These are phyloP conservation scores for Propithecus perrieri DNA, from an alignment of 2,797 vertebrate genomes.

Conservation along the genomic window DNA sequence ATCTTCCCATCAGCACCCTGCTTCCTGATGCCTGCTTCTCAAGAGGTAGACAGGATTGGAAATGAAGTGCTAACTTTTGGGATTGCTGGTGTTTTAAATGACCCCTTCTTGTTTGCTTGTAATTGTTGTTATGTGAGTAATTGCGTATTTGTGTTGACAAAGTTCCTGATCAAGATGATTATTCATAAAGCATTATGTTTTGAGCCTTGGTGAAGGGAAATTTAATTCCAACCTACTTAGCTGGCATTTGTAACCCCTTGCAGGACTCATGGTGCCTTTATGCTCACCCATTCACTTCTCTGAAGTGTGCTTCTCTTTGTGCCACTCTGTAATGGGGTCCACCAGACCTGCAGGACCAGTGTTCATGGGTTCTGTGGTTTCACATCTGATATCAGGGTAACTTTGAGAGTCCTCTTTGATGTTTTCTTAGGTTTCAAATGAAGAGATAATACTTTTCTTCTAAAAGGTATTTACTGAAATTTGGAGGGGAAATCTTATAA, in stretches of 20 bases:
- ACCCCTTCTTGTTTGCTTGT: not conserved
- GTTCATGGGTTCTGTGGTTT: not conserved
- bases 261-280: not conserved
- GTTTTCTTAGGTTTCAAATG: not conserved
- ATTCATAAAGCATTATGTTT: not conserved
- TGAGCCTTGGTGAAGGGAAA: not conserved
- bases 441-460: not conserved
- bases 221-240: not conserved
- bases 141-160: not conserved
- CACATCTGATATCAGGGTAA: not conserved
- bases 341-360: accelerated
- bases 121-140: not conserved
- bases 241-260: not conserved
- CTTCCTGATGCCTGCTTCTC: not conserved
- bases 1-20: not conserved
- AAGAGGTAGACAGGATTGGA: not conserved
- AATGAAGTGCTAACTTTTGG: not conserved
- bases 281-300: too few relatives aligned
- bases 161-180: not conserved
- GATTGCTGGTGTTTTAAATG: not conserved
- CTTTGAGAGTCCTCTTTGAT: not conserved
- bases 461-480: not conserved
- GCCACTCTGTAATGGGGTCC: not conserved
- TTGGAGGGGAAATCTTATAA: not conserved
- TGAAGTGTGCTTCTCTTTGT: accelerated